Evolutionary conservation across 2,888 invertebrate species (phyloP).

Genomic region (Scaptomyza cyrtandrae): DNA sequence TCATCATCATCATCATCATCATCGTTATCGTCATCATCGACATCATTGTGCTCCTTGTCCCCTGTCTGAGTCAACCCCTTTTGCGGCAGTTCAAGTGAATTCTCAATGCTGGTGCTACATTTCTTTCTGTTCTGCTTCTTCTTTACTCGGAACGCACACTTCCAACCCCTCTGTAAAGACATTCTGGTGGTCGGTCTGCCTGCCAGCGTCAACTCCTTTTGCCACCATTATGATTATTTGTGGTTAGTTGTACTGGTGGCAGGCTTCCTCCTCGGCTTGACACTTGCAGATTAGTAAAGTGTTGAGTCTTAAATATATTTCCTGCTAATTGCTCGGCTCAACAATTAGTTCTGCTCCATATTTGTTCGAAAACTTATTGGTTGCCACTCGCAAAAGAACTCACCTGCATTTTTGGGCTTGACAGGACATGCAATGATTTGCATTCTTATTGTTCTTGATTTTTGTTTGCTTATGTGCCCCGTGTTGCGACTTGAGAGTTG

Average conservation of each 20-base stretch:
- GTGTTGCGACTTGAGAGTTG: constrained; percentile 21
- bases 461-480: constrained; percentile 31
- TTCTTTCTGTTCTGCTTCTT: not conserved
- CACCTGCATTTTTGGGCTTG: constrained; percentile 12
- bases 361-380: constrained; percentile 21
- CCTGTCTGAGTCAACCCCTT: constrained; percentile 67
- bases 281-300: constrained; percentile 83
- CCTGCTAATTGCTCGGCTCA: constrained; percentile 77
- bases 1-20: constrained; percentile 28
- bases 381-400: constrained; percentile 9
- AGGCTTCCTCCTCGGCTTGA: constrained; percentile 69
- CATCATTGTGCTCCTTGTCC: constrained; percentile 5
- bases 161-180: constrained; percentile 63
- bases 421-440: constrained; percentile 65
- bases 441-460: constrained; percentile 56
- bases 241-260: constrained; percentile 30
- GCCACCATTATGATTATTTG: constrained; percentile 56
- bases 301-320: constrained; percentile 78
- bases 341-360: constrained; percentile 74
- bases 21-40: not conserved
- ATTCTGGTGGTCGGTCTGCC: constrained; percentile 22
- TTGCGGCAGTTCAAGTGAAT: constrained; percentile 62
- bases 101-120: constrained; percentile 58
- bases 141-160: constrained; percentile 71
- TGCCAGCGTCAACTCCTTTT: constrained; percentile 69